These are phyloP conservation scores for Corythoichthys haematopterus DNA, from an alignment of 2,113 vertebrate species.

Conservation along the genomic window DNA sequence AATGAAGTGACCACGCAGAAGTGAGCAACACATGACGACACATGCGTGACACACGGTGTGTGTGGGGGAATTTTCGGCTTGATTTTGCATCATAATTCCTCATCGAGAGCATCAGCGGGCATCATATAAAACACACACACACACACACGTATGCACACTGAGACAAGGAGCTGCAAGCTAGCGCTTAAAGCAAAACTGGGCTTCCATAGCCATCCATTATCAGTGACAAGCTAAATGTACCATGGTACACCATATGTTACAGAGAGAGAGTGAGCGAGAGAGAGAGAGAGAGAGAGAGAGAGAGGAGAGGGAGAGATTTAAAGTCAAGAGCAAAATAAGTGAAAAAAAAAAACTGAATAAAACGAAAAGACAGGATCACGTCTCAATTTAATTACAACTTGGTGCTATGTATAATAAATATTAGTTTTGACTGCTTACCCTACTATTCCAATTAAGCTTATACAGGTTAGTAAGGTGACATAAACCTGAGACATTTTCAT, in stretches of 20 bases:
- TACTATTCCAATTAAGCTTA: not conserved
- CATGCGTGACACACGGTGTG: not conserved
- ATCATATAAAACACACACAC: slow-evolving; percentile 35
- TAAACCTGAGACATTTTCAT: too few species aligned
- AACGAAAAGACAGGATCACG: slow-evolving; percentile 21
- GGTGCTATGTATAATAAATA: slow-evolving; percentile 8
- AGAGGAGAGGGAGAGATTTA: slow-evolving; percentile 12
- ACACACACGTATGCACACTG: slow-evolving; percentile 21
- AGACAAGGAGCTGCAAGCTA: slow-evolving; percentile 58
- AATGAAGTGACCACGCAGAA: slow-evolving; percentile 12
- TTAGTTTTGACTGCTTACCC: not conserved
- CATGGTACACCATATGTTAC: slow-evolving; percentile 70
- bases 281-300: slow-evolving; percentile 21
- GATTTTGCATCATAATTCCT: slow-evolving; percentile 59
- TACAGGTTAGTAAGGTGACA: not conserved
- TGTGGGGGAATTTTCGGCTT: slow-evolving; percentile 36
- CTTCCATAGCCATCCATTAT: slow-evolving; percentile 73
- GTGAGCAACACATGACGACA: not conserved
- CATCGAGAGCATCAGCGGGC: slow-evolving; percentile 58
- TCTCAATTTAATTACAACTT: slow-evolving; percentile 19
- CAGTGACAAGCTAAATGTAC: slow-evolving; percentile 74
- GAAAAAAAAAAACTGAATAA: not conserved
- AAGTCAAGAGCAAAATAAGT: not conserved
- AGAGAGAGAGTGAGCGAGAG: slow-evolving; percentile 31
- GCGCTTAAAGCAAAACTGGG: slow-evolving; percentile 74